Conservation (phyloP, 2,888 invertebrate genomes). For the Aphelenchoides bicaudatus region DNA sequence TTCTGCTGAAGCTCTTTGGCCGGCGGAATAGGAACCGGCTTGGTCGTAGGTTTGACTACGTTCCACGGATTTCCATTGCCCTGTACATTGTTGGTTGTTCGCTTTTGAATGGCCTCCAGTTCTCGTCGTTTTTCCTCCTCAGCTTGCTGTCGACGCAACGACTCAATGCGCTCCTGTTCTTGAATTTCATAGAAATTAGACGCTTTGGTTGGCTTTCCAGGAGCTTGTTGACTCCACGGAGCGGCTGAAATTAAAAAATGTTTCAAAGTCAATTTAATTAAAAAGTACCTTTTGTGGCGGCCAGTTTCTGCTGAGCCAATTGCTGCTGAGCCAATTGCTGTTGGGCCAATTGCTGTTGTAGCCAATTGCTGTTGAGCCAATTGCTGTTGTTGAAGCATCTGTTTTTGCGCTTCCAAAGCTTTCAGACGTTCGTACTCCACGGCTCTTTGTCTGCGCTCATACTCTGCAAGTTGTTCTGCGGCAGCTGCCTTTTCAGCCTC, state of each 20-base stretch:
- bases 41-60: constrained; percentile 2
- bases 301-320: too few relatives aligned
- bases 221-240: constrained; percentile 21
- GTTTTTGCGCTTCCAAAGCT: constrained; percentile 14
- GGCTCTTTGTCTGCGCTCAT: constrained; percentile 25
- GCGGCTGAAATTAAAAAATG: constrained; percentile 17
- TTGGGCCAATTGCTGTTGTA: not conserved
- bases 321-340: constrained; percentile 7
- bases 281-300: too few relatives aligned
- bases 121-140: constrained; percentile 26
- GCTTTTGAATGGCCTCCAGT: not conserved
- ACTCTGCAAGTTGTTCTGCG: constrained; percentile 17
- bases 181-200: constrained; percentile 10
- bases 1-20: constrained; percentile 20
- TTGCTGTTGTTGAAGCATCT: constrained; percentile 15
- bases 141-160: constrained; percentile 27
- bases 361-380: constrained; percentile 18
- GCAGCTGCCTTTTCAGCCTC: constrained; percentile 17
- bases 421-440: constrained; percentile 21
- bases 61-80: constrained; percentile 17
- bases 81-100: not conserved
- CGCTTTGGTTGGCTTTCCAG: constrained; percentile 10
- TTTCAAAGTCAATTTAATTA: too few relatives aligned
- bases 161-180: constrained; percentile 15
- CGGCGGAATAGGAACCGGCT: constrained; percentile 23